Evolutionary conservation across 2,113 vertebrate genomes (phyloP).

Genomic region (Forbesichthys agassizii): DNA sequence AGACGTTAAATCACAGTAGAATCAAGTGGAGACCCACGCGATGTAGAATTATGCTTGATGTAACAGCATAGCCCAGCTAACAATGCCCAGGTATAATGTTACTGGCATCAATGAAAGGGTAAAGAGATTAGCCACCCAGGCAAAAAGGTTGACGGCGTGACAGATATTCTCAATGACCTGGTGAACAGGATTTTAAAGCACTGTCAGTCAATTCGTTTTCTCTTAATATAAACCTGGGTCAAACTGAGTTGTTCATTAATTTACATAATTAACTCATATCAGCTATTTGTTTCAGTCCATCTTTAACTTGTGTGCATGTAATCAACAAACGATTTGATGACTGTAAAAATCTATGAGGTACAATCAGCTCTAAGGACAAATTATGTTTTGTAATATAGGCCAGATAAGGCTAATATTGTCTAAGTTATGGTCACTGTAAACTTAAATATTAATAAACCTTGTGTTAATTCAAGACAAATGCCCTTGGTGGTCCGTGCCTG

Average conservation of each 20-base stretch:
- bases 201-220: conserved; percentile 52
- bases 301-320: too few relatives aligned
- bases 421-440: too few relatives aligned
- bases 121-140: conserved; percentile 57
- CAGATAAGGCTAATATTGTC: too few relatives aligned
- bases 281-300: too few relatives aligned
- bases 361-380: too few relatives aligned
- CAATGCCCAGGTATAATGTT: conserved; percentile 72
- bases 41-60: conserved; percentile 45
- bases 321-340: too few relatives aligned
- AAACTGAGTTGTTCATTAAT: neutral
- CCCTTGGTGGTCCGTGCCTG: neutral
- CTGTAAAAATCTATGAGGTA: too few relatives aligned
- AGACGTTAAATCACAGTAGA: conserved; percentile 59
- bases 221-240: conserved; percentile 31
- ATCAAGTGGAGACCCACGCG: conserved; percentile 27
- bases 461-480: too few relatives aligned
- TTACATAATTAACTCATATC: too few relatives aligned
- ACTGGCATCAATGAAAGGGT: conserved; percentile 70
- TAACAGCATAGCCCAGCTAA: conserved; percentile 63
- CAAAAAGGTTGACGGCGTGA: conserved; percentile 50
- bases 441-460: too few relatives aligned
- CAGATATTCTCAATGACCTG: conserved; percentile 56
- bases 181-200: conserved; percentile 71
- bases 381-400: too few relatives aligned